phyloP scores from a whole-genome alignment of 1,140 invertebrate genomes.

The Hyposmocoma kahamanoa region DNA sequence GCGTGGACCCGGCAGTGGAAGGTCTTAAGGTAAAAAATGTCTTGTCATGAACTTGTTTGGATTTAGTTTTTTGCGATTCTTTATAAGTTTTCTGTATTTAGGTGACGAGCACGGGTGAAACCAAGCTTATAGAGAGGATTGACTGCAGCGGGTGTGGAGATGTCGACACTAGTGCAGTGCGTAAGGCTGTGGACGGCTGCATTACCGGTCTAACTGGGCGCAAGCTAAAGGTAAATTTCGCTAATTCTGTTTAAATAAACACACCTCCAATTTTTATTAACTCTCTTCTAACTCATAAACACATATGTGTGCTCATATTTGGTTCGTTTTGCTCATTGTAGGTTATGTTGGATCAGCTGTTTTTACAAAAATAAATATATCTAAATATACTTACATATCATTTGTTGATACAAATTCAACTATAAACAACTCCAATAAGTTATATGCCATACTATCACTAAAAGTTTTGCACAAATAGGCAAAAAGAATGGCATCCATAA shows the following conservation, averaged over 20 bases:
- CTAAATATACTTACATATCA: not conserved
- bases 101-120: constrained; percentile 90
- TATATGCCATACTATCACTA: no score
- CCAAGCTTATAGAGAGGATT: constrained; percentile 95
- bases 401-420: no score
- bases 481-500: no score
- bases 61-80: constrained; percentile 36
- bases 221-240: constrained; percentile 83
- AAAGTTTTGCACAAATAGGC: no score
- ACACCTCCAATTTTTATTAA: no score
- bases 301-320: no score
- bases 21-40: constrained; percentile 89
- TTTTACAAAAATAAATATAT: no score
- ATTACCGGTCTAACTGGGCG: constrained; percentile 92
- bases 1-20: constrained; percentile 95
- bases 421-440: no score
- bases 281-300: no score
- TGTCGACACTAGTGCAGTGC: constrained; percentile 77
- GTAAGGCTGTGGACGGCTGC: constrained; percentile 76
- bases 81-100: constrained; percentile 58
- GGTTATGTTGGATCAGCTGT: no score
- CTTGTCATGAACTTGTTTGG: constrained; percentile 63
- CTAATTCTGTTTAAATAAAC: no score
- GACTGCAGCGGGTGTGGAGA: constrained; percentile 95
- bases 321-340: no score